Conservation (phyloP, 2,797 vertebrate genomes). For the Steatocranus sp. region DNA sequence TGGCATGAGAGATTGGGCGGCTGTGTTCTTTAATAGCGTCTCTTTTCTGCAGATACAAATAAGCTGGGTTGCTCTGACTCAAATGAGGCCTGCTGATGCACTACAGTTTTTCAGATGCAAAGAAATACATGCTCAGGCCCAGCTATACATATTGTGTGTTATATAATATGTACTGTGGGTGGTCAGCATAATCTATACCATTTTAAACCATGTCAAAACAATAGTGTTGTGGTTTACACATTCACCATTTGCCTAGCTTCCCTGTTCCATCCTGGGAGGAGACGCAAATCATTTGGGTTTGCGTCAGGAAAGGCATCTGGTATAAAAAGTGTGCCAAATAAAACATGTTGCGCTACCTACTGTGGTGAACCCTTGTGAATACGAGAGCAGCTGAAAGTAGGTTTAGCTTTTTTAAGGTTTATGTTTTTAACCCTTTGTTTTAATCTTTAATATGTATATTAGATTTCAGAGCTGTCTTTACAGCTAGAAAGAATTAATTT, state of each 20-base stretch:
- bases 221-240: background rate
- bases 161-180: background rate
- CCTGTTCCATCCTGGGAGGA: background rate
- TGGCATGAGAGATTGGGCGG: background rate
- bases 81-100: background rate
- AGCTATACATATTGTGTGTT: background rate
- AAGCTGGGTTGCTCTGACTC: background rate
- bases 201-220: background rate
- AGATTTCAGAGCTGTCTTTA: background rate
- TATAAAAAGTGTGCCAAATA: accelerated
- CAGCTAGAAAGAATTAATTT: background rate
- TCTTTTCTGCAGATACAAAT: conserved; percentile 11
- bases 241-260: background rate
- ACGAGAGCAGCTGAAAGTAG: background rate
- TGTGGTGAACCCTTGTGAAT: background rate
- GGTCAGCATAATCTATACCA: background rate
- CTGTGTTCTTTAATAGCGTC: conserved; percentile 17
- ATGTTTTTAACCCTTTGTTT: background rate
- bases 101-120: background rate
- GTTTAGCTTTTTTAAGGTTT: background rate
- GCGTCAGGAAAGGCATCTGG: background rate
- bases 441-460: background rate
- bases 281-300: background rate
- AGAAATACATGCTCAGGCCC: background rate
- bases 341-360: background rate